A percentile compares a stretch with the other conserved stretches of the same genome.
Evolutionary conservation across 2,113 vertebrate genomes (phyloP).

Genomic region (Ageneiosus marmoratus): DNA sequence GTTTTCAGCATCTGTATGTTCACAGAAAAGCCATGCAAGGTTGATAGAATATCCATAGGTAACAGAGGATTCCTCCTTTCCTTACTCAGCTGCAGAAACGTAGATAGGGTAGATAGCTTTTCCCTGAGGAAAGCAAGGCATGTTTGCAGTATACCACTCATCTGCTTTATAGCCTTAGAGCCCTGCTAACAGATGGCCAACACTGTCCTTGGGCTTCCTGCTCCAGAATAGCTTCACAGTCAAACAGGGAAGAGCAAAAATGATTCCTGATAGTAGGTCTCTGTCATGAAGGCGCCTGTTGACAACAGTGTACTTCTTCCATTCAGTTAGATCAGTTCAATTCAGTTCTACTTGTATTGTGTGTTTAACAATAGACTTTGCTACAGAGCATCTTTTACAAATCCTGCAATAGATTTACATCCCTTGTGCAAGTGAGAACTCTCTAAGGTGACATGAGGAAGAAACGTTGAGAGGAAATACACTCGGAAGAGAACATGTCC

Average conservation of each 20-base stretch:
- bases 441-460: neutral
- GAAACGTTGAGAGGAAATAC: neutral
- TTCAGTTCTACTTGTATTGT: neutral
- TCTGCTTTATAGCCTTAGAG: constrained; percentile 28
- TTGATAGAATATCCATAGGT: no score
- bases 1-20: neutral
- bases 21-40: neutral
- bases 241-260: constrained; percentile 28
- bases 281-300: neutral
- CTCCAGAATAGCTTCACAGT: constrained; percentile 20
- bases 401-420: neutral
- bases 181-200: constrained; percentile 47
- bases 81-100: neutral
- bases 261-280: constrained; percentile 20
- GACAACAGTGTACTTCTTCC: neutral
- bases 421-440: neutral
- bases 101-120: constrained; percentile 1
- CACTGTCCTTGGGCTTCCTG: constrained; percentile 41
- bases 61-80: neutral
- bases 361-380: neutral
- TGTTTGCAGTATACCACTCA: constrained; percentile 17
- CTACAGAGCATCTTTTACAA: neutral
- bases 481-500: no score
- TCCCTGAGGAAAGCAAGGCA: constrained; percentile 16
- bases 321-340: neutral